These are phyloP conservation scores for Platyrinchus mystaceus DNA, from an alignment of 2,797 vertebrate genomes.

Conservation along the genomic window DNA sequence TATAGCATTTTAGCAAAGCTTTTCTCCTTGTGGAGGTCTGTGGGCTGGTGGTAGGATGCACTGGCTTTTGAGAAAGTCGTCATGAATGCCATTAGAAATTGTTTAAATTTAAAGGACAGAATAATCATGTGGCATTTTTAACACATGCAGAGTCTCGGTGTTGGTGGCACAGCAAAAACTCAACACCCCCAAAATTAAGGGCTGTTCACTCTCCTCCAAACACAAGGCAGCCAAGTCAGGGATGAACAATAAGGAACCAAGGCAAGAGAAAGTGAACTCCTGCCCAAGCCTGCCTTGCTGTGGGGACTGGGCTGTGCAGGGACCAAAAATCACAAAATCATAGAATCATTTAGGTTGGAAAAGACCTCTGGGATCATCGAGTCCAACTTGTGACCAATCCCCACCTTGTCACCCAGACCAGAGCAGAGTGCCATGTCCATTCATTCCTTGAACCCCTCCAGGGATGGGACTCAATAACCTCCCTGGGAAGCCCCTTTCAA, in stretches of 20 bases:
- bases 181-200: background rate
- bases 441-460: background rate
- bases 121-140: background rate
- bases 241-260: accelerated
- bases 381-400: accelerated
- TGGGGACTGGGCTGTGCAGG: background rate
- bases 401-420: too few relatives aligned
- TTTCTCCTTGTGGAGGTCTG: background rate
- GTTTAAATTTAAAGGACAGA: background rate
- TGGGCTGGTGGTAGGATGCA: conserved; percentile 23
- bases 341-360: background rate
- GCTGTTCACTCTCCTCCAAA: background rate
- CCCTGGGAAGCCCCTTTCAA: too few relatives aligned
- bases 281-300: background rate
- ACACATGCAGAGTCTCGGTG: background rate
- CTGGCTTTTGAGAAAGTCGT: background rate
- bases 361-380: background rate
- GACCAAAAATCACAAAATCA: background rate
- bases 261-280: background rate
- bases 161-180: background rate
- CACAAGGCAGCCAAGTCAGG: accelerated
- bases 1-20: background rate
- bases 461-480: background rate
- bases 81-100: background rate
- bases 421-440: background rate